phyloP scores from a whole-genome alignment of 2,888 invertebrate species.

The Conistra vaccinii region DNA sequence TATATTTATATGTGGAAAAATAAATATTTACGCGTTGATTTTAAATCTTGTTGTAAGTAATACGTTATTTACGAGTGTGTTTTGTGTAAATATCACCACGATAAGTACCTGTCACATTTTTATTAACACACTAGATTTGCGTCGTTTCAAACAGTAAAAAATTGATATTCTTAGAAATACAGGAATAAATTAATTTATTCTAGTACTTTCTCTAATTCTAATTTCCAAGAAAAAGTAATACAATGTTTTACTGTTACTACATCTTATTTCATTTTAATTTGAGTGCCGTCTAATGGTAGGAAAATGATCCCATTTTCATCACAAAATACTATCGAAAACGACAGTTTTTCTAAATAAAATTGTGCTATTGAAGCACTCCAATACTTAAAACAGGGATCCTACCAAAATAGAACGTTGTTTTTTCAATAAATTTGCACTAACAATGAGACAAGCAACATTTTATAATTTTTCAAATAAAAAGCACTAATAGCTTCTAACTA shows the following conservation, averaged over 20 bases:
- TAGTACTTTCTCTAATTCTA: not conserved
- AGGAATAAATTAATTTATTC: not conserved
- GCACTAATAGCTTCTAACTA: not conserved
- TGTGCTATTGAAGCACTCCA: not conserved
- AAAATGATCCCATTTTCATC: slow-evolving; percentile 1
- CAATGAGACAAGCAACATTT: not conserved
- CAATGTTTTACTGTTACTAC: not conserved
- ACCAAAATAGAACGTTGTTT: not conserved
- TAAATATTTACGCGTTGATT: not conserved
- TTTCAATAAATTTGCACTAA: not conserved
- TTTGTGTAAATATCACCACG: not conserved
- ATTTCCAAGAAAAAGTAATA: not conserved
- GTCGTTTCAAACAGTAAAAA: not conserved
- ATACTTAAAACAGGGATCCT: not conserved
- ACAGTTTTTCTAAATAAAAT: slow-evolving; percentile 5
- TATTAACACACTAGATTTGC: not conserved
- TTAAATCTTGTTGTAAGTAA: not conserved
- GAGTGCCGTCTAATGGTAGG: not conserved
- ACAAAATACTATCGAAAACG: slow-evolving; percentile 7
- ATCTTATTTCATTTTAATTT: slow-evolving; percentile 4
- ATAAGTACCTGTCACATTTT: not conserved
- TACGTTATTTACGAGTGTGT: not conserved
- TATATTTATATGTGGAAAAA: not conserved
- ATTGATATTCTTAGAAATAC: not conserved
- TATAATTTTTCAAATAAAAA: not conserved